Base-by-base conservation (phyloP, 2,888 invertebrate species). In the Schrankia costaestrigalis region DNA sequence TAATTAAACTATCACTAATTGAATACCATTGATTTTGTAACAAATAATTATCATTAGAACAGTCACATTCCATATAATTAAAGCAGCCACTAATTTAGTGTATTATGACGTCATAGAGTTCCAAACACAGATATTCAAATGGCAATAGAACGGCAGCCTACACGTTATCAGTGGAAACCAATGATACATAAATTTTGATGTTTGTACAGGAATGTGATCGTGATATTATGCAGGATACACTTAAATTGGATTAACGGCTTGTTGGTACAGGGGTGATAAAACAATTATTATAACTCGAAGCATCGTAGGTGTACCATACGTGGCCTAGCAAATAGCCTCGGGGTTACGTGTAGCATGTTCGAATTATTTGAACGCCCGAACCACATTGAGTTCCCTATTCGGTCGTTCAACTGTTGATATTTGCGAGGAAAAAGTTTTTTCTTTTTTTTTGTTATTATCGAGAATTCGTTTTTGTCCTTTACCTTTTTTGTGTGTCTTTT, bases 331-430 rank as follows among this genome's bases (percentile, higher is more conserved):
- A 51, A 56, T 46, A 54, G 46, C 56, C 49, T 25, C 40, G 49
- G 38, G 51, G 39, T 26, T n/a, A 11, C 31, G 44, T 33, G 36
- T 41, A 22, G 27, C 38, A 31, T 35, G 35, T 25, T 32, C 34
- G 37, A 53, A 55, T 56, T 65, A 63, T 64, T 62, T 60, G 55
- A 53, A 59, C 42, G 25, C 26, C 35, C 52, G 59, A 56, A 66
- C 53, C 42, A 45, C 55, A 66, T 69, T 60, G 59, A 44, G 39
- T 45, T n/a, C 23, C 36, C 32, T 30, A 36, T 38, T 50, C 49
- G 50, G 40, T 46, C 25, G 32, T 12, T 24, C 8, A 38, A 30
- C 26, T 40, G 28, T 36, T 44, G 26, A 36, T 44, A 34, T 45
- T 41, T 28, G 27, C 33, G 37, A 31, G 32, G 33, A 39, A 41